Evolutionary conservation across 2,888 invertebrate genomes (phyloP).

Genomic region (Entomobrya multifasciata): DNA sequence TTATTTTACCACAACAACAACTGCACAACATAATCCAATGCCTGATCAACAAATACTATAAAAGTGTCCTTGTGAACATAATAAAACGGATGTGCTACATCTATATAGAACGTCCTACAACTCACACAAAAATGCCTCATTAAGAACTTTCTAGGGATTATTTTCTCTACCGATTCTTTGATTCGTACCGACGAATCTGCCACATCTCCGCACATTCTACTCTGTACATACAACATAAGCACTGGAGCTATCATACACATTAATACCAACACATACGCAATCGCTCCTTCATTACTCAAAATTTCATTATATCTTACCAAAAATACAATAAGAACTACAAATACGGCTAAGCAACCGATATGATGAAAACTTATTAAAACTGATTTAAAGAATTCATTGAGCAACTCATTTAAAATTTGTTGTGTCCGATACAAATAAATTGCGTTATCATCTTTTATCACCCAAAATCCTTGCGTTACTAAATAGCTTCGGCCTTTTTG

Average conservation of each 20-base stretch:
- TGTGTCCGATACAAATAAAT: slow-evolving; percentile 7
- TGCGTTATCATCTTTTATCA: background rate
- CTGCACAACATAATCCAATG: background rate
- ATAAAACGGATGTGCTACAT: slow-evolving; percentile 39
- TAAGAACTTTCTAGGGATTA: background rate
- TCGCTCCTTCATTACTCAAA: background rate
- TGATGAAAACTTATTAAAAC: slow-evolving; percentile 36
- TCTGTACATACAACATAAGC: background rate
- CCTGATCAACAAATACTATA: background rate
- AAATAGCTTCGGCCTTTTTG: too few relatives aligned
- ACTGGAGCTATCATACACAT: background rate
- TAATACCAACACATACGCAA: background rate
- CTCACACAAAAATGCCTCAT: background rate
- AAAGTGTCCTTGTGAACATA: slow-evolving; percentile 25
- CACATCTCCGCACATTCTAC: slow-evolving; percentile 1
- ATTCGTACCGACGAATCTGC: background rate
- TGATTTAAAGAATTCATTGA: slow-evolving; percentile 14
- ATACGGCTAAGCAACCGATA: background rate
- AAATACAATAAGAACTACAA: background rate
- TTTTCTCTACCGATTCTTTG: background rate
- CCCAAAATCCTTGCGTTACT: background rate
- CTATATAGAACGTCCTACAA: slow-evolving; percentile 6
- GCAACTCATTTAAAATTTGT: slow-evolving; percentile 13
- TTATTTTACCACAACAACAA: slow-evolving; percentile 23
- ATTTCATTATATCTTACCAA: background rate